phyloP scores from a whole-genome alignment of 2,113 vertebrate species.

The Mustela lutreola region DNA sequence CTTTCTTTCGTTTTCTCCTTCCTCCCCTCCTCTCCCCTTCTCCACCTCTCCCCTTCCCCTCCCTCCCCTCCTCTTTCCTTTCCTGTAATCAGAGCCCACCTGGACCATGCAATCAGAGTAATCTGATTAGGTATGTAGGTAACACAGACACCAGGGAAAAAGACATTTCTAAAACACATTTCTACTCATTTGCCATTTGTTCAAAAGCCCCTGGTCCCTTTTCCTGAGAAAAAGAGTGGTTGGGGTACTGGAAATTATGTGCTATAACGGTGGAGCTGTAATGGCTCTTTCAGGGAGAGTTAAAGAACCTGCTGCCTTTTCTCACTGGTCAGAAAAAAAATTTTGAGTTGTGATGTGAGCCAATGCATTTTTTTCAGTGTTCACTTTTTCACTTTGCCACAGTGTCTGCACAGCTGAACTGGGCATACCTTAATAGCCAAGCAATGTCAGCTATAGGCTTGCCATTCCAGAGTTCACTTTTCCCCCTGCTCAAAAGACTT shows the following conservation, averaged over 20 bases:
- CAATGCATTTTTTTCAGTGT: constrained; percentile 10
- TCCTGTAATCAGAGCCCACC: not conserved
- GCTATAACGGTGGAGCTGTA: not conserved
- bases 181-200: not conserved
- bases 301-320: not conserved
- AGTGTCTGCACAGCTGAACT: not conserved
- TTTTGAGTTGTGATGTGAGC: not conserved
- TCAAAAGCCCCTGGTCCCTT: not conserved
- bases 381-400: not conserved
- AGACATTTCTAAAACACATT: not conserved
- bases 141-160: not conserved
- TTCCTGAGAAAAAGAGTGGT: not conserved
- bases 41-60: too few relatives aligned
- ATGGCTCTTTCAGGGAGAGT: not conserved
- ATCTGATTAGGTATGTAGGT: not conserved
- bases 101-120: not conserved
- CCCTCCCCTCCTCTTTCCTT: too few relatives aligned
- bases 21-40: too few relatives aligned
- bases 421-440: constrained; percentile 46
- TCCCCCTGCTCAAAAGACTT: not conserved
- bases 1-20: too few relatives aligned
- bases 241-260: not conserved
- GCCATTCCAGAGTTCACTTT: constrained; percentile 45
- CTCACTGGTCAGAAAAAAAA: not conserved
- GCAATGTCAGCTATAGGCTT: not conserved